Evolutionary conservation across 1,140 invertebrate genomes (phyloP), one percentile per base, ranked within the genome.

Genomic region (Micrasema longulum): DNA sequence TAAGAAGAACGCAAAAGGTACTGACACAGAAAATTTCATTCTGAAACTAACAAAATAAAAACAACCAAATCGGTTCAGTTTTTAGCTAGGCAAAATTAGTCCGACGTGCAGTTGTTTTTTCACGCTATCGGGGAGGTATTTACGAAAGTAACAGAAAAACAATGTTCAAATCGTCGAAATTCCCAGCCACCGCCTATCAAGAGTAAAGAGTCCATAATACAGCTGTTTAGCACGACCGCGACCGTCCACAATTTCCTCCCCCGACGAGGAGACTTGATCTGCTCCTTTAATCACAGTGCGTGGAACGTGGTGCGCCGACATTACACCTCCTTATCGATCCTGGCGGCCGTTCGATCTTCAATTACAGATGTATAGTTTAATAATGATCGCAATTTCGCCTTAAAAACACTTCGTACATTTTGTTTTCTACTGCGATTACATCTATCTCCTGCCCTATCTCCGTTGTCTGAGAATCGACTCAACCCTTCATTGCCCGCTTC

Each of bases 341-440:
- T 12, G 12, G 52, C 55, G 48, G 35, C 45, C 70, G 38, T 72
- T 67, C 52, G 48, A 60, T 72, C 53, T 72, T 62, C 63, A 67
- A 72, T 67, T 72, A 67, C 70, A 67, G 63, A 72, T 67, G 70
- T 72, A 66, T 52, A 62, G 70, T 72, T 67, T 72, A 72, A 64
- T 71, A 72, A 72, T 67, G 63, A 62, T 53, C 50, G 36, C 62
- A 55, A 66, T 72, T 60, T 60, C 18, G 14, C 55, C 36, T 41
- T 60, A 60, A 60, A 60, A 60, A 60, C 55, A 60, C 55, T 60
- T 60, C 55, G 55, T 7, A 60, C 36, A 11, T 60, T 60, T 60
- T 60, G 55, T 60, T 60, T 60, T 22, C 35, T 41, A 3, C 35
- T 7, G 41, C 16, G 55, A 60, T 60, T 41, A 60, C 31, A 38